These are phyloP conservation scores for Machimus rusticus DNA, from an alignment of 2,888 invertebrate genomes.

Conservation along the genomic window DNA sequence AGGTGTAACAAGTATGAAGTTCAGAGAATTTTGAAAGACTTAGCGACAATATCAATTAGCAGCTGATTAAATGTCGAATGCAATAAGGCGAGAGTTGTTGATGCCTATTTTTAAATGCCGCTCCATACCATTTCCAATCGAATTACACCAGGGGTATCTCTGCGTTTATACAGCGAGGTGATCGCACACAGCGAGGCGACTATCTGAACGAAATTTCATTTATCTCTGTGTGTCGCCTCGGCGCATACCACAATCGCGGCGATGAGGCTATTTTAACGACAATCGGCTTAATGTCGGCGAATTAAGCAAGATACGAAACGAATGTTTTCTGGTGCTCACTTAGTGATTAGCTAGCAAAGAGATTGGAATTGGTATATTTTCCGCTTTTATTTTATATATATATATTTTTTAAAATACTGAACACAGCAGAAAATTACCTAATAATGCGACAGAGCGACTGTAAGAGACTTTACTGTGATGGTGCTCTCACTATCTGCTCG, in stretches of 20 bases:
- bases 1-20: not conserved
- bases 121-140: not conserved
- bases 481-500: not conserved
- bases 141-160: not conserved
- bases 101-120: not conserved
- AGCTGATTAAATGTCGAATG: not conserved
- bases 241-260: not conserved
- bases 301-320: not conserved
- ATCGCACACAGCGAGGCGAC: not conserved
- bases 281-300: not conserved
- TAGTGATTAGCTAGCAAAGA: not conserved
- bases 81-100: not conserved
- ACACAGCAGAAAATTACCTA: not conserved
- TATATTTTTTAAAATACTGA: not conserved
- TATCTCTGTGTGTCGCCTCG: not conserved
- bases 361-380: not conserved
- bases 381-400: not conserved
- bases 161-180: not conserved
- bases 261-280: not conserved
- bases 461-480: not conserved
- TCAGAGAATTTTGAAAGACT: not conserved
- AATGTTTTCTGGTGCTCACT: not conserved
- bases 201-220: not conserved
- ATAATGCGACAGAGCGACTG: not conserved
- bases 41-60: not conserved